Base-by-base conservation (phyloP, 1,140 invertebrate species). In the Polyergus mexicanus region DNA sequence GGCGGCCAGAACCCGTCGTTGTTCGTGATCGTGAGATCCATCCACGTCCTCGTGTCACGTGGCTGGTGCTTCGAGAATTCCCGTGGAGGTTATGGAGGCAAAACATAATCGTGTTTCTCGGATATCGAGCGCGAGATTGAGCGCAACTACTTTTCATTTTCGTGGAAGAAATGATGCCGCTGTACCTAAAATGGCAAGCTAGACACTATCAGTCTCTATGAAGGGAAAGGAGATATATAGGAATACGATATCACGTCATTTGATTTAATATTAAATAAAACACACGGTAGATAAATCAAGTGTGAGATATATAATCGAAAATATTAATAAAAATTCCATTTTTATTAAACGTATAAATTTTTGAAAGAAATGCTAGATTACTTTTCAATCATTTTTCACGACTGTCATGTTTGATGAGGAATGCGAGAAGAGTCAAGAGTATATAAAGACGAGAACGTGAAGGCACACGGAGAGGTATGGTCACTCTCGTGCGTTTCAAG, bases 21-120 rank as follows among this genome's bases (percentile, higher is more conserved):
- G 76, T 58, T 56, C 28, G n/a, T 22, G 85, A 88, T 90, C 90
- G 91, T 91, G 90, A 87, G 87, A 90, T 85, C 86, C 81, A 86
- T 89, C 62, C 56, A 56, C 25, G 44, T 60, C 44, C 47, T 71
- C 38, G 38, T 35, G 76, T 86, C 69, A 87, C 66, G 66, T 77
- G 65, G 28, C n/a, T 51, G 68, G 28, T 71, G 38, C 65, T 65
- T 76, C 65, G 54, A 83, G 88, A 86, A 89, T 78, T 84, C 84
- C 54, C 44, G 47, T 60, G 60, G 44, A 16, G 32, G 19, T 60
- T 7, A 68, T 56, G 19, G n/a, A 44, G 63, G 62, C 72, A 83
- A 78, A 89, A 89, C 88, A 89, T 71, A 89, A 72, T 84, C 87
- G 41, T 83, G 87, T 62, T 84, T 60, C 84, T 89, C 58, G 84